Conservation (phyloP, 2,113 vertebrate species). For the Oreochromis tanganicae region DNA sequence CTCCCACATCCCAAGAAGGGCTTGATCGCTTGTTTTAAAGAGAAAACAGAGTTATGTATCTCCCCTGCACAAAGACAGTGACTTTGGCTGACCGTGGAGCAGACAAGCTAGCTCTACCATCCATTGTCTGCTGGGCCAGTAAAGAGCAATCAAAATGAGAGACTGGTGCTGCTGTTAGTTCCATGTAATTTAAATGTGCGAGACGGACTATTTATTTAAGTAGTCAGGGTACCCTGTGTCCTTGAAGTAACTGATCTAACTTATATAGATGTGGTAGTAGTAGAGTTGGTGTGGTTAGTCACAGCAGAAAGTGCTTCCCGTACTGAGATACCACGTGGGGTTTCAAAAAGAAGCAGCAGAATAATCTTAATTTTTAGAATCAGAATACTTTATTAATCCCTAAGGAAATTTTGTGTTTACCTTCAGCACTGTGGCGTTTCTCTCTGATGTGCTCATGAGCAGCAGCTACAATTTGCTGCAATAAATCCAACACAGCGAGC, state of each 20-base stretch:
- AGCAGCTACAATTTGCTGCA: slow-evolving; percentile 80
- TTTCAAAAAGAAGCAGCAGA: background rate
- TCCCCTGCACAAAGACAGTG: background rate
- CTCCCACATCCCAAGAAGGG: background rate
- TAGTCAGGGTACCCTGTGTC: background rate
- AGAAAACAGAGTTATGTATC: background rate
- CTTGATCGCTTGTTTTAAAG: background rate
- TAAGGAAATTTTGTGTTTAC: slow-evolving; percentile 48
- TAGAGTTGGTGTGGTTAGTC: background rate
- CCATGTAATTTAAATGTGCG: background rate
- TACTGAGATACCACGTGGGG: background rate
- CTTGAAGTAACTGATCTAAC: background rate
- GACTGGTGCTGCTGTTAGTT: background rate
- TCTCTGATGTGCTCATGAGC: slow-evolving; percentile 88
- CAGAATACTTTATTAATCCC: background rate
- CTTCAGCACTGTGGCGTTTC: slow-evolving; percentile 89
- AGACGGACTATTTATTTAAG: background rate
- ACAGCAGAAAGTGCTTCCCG: background rate
- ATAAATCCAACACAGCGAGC: slow-evolving; percentile 81
- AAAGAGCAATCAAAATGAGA: background rate
- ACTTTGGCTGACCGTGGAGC: background rate
- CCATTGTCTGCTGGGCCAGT: background rate
- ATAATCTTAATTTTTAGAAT: background rate
- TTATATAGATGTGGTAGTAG: background rate
- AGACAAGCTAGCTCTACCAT: background rate